Evolutionary conservation across 2,797 vertebrate genomes (phyloP).

Genomic region (Acanthurus leucopareius): DNA sequence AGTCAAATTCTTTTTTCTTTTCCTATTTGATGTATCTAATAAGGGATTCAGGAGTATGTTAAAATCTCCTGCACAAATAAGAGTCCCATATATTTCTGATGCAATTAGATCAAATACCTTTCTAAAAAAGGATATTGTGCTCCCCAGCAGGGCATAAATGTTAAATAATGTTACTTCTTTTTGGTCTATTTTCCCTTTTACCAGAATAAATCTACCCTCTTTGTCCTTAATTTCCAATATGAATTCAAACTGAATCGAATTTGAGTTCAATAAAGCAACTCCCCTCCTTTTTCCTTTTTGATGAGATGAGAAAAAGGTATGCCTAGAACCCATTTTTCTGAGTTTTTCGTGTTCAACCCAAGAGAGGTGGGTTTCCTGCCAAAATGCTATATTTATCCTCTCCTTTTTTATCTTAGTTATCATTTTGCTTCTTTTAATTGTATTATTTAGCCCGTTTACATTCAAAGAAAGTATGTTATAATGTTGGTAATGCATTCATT

Average conservation of each 20-base stretch:
- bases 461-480: slow-evolving; percentile 8
- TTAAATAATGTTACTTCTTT: background rate
- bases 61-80: background rate
- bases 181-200: background rate
- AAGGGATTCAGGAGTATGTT: background rate
- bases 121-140: background rate
- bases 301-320: background rate
- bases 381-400: background rate
- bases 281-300: background rate
- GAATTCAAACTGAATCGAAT: background rate
- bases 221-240: no score
- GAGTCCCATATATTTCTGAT: background rate
- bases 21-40: no score
- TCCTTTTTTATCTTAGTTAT: background rate
- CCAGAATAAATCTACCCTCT: no score
- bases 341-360: background rate
- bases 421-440: background rate
- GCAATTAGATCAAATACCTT: background rate
- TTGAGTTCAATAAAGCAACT: slow-evolving; percentile 3
- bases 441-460: slow-evolving; percentile 13
- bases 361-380: slow-evolving; percentile 13
- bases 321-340: background rate
- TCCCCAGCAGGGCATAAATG: background rate
- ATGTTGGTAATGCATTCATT: background rate
- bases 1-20: background rate